Evolutionary conservation across 2,888 invertebrate species (phyloP).

Genomic region (Cremastobaeus sp.): DNA sequence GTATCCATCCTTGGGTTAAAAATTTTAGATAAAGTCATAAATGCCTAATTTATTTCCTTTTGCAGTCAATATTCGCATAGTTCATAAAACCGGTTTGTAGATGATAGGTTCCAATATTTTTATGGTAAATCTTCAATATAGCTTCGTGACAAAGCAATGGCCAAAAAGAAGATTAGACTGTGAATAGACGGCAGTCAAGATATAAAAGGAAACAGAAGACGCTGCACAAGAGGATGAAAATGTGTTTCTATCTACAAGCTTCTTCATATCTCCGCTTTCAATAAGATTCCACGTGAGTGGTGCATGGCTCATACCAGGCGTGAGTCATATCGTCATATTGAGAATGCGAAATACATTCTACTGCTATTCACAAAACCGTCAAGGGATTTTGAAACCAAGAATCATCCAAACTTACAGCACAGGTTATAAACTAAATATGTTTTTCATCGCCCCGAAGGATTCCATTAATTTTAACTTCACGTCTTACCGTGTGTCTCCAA

Average conservation of each 20-base stretch:
- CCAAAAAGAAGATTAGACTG: constrained; percentile 52
- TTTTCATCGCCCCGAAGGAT: constrained; percentile 19
- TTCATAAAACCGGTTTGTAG: constrained; percentile 27
- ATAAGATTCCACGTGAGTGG: constrained; percentile 70
- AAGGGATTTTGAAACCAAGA: constrained; percentile 32
- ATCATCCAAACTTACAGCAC: constrained; percentile 18
- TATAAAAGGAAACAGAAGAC: constrained; percentile 50
- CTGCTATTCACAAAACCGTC: constrained; percentile 34
- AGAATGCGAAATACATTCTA: constrained; percentile 64
- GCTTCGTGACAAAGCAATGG: constrained; percentile 54
- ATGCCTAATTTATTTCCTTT: constrained; percentile 15
- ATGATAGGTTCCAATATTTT: constrained; percentile 58
- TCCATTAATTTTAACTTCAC: neutral
- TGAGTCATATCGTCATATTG: constrained; percentile 67
- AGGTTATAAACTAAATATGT: constrained; percentile 22
- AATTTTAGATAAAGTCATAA: constrained; percentile 35
- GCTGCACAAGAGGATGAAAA: constrained; percentile 31
- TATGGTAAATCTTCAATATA: constrained; percentile 64
- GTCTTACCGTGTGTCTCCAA: neutral
- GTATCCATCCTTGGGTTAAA: constrained; percentile 9
- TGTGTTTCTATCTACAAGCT: constrained; percentile 51
- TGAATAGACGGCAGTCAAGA: constrained; percentile 42
- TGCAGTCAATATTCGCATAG: constrained; percentile 24
- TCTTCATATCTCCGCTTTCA: constrained; percentile 67
- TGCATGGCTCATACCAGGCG: constrained; percentile 64